These are phyloP conservation scores for Melanotaenia maccullochi DNA, from an alignment of 2,797 vertebrate genomes.

Conservation along the genomic window DNA sequence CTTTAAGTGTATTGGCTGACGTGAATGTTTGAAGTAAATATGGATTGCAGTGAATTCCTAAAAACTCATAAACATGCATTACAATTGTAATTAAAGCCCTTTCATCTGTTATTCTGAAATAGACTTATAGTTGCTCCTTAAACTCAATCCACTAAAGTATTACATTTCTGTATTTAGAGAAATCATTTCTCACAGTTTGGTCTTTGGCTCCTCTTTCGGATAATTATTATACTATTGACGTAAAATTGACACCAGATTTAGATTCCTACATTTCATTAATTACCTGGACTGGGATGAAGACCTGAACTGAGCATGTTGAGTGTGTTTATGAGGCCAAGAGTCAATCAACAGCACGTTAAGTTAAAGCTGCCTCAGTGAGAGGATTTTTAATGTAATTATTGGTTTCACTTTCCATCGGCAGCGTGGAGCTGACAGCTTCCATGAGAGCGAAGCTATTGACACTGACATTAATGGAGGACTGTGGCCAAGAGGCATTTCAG, in stretches of 20 bases:
- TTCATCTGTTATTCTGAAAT: constrained; percentile 7
- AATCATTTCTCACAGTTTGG: not conserved
- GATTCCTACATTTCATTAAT: not conserved
- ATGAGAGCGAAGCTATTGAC: constrained; percentile 52
- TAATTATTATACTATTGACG: not conserved
- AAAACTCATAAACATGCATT: constrained; percentile 41
- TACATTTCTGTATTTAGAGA: not conserved
- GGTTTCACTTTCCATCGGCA: constrained; percentile 73
- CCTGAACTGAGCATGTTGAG: constrained; percentile 12
- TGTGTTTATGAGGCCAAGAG: constrained; percentile 34
- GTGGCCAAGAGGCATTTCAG: constrained; percentile 51
- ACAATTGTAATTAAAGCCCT: constrained; percentile 16
- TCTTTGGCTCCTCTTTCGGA: not conserved
- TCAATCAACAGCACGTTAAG: constrained; percentile 67
- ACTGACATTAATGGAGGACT: constrained; percentile 33
- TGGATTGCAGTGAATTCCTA: constrained; percentile 14
- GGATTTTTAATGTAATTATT: constrained; percentile 66
- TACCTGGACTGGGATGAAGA: constrained; percentile 17
- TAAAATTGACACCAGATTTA: not conserved
- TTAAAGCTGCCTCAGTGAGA: constrained; percentile 52
- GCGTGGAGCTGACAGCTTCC: constrained; percentile 59
- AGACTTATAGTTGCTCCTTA: constrained; percentile 7
- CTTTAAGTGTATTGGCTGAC: constrained; percentile 44
- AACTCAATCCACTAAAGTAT: not conserved
- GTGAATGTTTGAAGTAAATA: constrained; percentile 38